phyloP scores from a whole-genome alignment of 2,113 vertebrate genomes.

The Pelecanoides urinatrix region DNA sequence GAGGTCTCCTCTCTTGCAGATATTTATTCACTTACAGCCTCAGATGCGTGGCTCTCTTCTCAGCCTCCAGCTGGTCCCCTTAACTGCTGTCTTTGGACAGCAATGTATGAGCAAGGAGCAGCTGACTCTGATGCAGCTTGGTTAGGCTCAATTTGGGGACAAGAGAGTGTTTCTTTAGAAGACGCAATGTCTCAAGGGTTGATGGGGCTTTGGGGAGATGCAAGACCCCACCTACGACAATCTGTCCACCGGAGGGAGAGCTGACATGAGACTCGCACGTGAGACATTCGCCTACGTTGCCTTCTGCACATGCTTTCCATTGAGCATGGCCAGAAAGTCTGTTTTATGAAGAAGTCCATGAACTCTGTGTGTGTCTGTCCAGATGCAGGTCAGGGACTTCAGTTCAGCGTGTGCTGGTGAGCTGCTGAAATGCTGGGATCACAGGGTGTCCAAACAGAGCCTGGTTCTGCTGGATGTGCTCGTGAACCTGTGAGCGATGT shows the following conservation, averaged over 20 bases:
- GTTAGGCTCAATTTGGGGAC: not conserved
- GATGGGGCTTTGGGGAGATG: not conserved
- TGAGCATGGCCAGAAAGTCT: not conserved
- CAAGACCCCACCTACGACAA: not conserved
- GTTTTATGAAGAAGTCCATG: not conserved
- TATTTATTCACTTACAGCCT: not conserved
- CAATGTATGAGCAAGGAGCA: not conserved
- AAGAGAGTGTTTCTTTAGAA: not conserved
- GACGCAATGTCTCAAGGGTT: not conserved
- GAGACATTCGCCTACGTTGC: fast-evolving
- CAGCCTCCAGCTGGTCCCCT: not conserved
- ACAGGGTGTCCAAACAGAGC: not conserved
- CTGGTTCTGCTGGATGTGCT: not conserved
- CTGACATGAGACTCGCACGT: fast-evolving
- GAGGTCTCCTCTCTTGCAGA: not conserved
- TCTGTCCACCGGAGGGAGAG: fast-evolving
- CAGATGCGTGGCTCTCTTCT: not conserved
- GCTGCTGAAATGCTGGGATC: not conserved
- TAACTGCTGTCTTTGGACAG: not conserved
- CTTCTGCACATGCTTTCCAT: not conserved
- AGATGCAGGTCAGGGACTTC: not conserved
- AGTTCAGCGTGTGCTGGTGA: not conserved
- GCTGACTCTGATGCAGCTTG: not conserved
- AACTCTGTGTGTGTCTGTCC: not conserved
- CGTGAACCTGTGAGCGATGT: not conserved